Evolutionary conservation across 1,140 invertebrate genomes (phyloP), one percentile per base, ranked within the genome.

Genomic region (Melitaea cinxia): DNA sequence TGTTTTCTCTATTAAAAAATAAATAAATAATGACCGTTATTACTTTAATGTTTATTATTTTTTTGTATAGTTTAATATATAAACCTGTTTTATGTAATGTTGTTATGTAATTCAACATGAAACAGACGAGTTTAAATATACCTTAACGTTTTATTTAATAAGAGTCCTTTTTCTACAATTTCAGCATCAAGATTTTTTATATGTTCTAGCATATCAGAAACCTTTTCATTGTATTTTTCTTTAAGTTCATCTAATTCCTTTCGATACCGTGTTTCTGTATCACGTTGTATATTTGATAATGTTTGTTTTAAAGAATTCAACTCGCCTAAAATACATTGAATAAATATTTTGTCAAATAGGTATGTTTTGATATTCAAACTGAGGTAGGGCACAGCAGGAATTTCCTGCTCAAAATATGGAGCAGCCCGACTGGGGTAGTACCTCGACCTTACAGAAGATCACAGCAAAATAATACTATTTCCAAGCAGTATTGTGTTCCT

Each of bases 61-160:
- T n/a, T n/a, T n/a, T n/a, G n/a, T n/a, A n/a, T n/a, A n/a, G n/a
- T n/a, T n/a, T n/a, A n/a, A n/a, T n/a, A n/a, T n/a, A n/a, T n/a
- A n/a, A n/a, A n/a, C n/a, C n/a, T n/a, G n/a, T n/a, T n/a, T n/a
- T n/a, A n/a, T n/a, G n/a, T n/a, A n/a, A n/a, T n/a, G n/a, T n/a
- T n/a, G n/a, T n/a, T n/a, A n/a, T n/a, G n/a, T n/a, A n/a, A n/a
- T 2, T 33, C 14, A 39, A 45, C 1, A 21, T 12, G 3, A 12
- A 37, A 35, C 39, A n/a, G 23, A n/a, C 70, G 37, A 15, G 19
- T 47, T 6, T 88, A 58, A 23, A 37, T 63, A 9, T 55, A 91
- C 80, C 87, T 82, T 12, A 91, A 68, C 57, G 92, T 88, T 70
- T 92, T 91, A 61, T 91, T 89, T n/a, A 93, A 59, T 9, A 91